Evolutionary conservation across 2,797 vertebrate species (phyloP).

Genomic region (Sardinella longiceps): DNA sequence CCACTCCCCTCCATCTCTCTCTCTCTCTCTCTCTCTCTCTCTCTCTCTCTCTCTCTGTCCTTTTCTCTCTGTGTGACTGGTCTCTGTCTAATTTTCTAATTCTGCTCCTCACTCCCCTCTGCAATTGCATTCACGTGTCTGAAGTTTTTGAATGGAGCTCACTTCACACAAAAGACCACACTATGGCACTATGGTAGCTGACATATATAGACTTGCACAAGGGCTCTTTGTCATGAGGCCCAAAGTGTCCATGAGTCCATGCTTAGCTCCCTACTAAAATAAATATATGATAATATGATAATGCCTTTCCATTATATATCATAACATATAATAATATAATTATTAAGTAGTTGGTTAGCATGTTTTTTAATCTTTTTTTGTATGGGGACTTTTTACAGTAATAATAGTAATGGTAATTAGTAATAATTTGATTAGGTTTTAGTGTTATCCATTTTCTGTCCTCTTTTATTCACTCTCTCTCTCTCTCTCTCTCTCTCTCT

Average conservation of each 20-base stretch:
- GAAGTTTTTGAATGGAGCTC: not conserved
- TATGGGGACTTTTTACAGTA: too few relatives aligned
- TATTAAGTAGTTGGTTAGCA: too few relatives aligned
- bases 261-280: not conserved
- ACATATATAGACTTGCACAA: slow-evolving; percentile 11
- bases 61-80: not conserved
- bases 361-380: not conserved
- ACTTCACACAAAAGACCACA: not conserved
- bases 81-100: slow-evolving; percentile 5
- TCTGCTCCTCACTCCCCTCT: not conserved
- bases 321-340: too few relatives aligned
- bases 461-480: not conserved
- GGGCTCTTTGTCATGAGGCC: not conserved
- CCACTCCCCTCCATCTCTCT: not conserved
- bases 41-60: not conserved
- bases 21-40: not conserved
- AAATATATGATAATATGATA: not conserved
- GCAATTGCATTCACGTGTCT: not conserved
- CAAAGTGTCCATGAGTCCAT: not conserved
- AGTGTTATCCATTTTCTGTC: not conserved
- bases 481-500: too few relatives aligned
- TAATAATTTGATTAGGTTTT: not conserved
- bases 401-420: too few relatives aligned
- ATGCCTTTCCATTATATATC: not conserved
- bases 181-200: not conserved